Evolutionary conservation across 2,113 vertebrate genomes (phyloP), one percentile per base, ranked within the genome.

Genomic region (Prionailurus viverrinus): DNA sequence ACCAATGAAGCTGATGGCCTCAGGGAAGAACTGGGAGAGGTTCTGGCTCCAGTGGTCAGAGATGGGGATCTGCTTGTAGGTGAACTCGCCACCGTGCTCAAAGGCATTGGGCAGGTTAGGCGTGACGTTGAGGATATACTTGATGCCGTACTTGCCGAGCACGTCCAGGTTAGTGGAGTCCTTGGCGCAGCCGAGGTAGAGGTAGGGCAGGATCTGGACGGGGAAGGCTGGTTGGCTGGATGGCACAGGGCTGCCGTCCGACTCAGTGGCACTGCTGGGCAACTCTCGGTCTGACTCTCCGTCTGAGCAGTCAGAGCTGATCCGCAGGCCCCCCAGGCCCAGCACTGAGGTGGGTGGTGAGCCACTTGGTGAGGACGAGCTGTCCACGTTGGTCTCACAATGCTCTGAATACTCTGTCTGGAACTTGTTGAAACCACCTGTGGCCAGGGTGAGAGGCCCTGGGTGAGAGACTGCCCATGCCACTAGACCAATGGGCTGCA

Each of bases 1-100:
- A 99, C 99, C 99, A 41, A 99, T 99, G 98, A 99, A 99, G 97
- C 99, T 99, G 98, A 99, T 99, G 99, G 99, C 99, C 98, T 99
- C 99, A 0, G 99, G 99, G 98, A 99, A 99, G 98, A 99, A 99
- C 99, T 99, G 99, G 0, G 99, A 99, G 92, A 99, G 99, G 98
- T 99, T 99, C 98, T 99, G 99, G 99, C 99, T 99, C 99, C 99
- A 99, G 99, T 99, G 99, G 99, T 99, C 99, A 0, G 99, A 99
- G 99, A 99, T 99, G 99, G 99, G 99, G 98, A 99, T 99, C 99
- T 99, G 99, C 98, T 99, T 99, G 99, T 99, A 99, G 99, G 99
- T 99, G 99, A 99, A 99, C 97, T 99, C 99, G 74, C 99, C 99
- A 0, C 99, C 99, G 0, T 99, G 99, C 98, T 99, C 99, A 33